Conservation (phyloP, 2,113 vertebrate genomes). For the Myotis brandtii region DNA sequence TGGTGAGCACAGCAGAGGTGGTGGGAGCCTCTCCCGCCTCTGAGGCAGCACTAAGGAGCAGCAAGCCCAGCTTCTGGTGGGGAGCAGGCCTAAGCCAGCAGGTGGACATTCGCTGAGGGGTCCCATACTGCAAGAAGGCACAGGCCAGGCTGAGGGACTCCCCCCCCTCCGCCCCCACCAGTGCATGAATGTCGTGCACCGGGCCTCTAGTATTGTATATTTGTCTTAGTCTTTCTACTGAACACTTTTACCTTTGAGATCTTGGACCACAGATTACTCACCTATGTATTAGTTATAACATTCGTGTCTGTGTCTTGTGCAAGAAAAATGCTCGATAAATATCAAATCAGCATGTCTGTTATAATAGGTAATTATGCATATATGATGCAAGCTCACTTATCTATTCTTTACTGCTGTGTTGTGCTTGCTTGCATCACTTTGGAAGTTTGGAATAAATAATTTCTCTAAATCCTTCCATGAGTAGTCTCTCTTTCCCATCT, state of each 20-base stretch:
- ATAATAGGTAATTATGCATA: slow-evolving; percentile 47
- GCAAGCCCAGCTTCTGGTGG: too few relatives aligned
- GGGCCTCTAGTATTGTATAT: not conserved
- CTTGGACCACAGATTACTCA: not conserved
- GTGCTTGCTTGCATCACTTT: not conserved
- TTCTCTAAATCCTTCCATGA: not conserved
- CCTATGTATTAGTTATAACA: not conserved
- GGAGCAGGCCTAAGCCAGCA: too few relatives aligned
- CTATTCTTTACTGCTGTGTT: not conserved
- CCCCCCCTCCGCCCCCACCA: too few relatives aligned
- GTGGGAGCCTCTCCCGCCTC: too few relatives aligned
- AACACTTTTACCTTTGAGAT: not conserved
- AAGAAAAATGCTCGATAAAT: not conserved
- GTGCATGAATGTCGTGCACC: too few relatives aligned
- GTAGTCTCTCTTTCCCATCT: slow-evolving; percentile 26
- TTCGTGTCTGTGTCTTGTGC: not conserved
- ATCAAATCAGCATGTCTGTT: not conserved
- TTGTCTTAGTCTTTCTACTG: not conserved
- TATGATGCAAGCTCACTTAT: not conserved
- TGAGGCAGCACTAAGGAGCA: too few relatives aligned
- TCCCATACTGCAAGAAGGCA: too few relatives aligned
- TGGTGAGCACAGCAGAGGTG: too few relatives aligned
- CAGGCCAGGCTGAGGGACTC: too few relatives aligned
- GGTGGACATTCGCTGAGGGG: too few relatives aligned
- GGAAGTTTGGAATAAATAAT: not conserved